Evolutionary conservation across 2,797 vertebrate species (phyloP), one percentile per base, ranked within the genome.

Genomic region (Psittacula echo): DNA sequence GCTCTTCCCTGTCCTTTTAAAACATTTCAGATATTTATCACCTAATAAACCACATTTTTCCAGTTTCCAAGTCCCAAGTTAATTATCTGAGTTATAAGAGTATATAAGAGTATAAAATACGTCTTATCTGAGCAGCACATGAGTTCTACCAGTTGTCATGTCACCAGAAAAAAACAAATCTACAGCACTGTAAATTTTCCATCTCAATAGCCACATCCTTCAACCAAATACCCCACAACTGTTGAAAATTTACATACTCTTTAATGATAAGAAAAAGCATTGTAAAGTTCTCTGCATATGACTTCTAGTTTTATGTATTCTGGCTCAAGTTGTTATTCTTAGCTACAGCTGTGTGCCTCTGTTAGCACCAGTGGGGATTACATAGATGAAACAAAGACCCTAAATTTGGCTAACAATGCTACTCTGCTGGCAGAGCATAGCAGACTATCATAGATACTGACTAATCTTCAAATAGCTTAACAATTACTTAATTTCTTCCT

Each of bases 401-500:
- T 37, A 72, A 82, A 74, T 66, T 80, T 87, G 60, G 47, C 56
- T 78, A 73, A 61, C 13, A 39, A 80, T 42, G 15, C 34, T 76
- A n/a, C 65, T 75, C 44, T 67, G 37, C 48, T 94, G 58, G 79
- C 73, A 93, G 72, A 94, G 85, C 42, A 61, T 9, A 64, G 11
- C 6, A 37, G n/a, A 76, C 45, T 85, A 72, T n/a, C 39, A 72
- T 39, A 56, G 41, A 80, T 24, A 95, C 39, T 70, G 53, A 75
- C 56, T 68, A 24, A 85, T 79, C 83, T 83, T 95, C 78, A 89
- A 94, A 67, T 71, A 94, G 73, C 29, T 68, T 82, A 32, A 84
- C 58, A 85, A 93, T 79, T 85, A 81, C 72, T 71, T 68, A 84
- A 91, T 84, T 65, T 90, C 83, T 79, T 93, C n/a, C 39, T 78